Conservation (phyloP, 2,888 invertebrate genomes). For the Caenorhabditis wallacei region DNA sequence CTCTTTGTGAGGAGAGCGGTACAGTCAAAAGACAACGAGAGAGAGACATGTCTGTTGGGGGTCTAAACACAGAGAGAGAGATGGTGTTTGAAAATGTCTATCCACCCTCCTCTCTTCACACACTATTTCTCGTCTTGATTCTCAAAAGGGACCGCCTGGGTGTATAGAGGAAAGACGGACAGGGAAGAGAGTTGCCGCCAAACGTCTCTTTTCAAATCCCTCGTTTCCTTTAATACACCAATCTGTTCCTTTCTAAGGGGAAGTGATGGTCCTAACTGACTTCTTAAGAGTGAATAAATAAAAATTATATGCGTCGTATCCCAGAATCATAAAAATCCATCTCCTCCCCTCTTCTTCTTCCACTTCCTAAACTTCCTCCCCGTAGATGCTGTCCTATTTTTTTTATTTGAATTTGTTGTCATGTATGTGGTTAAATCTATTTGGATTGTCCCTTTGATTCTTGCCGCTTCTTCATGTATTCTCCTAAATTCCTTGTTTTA, state of each 20-base stretch:
- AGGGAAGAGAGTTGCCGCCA: conserved; percentile 35
- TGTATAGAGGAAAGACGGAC: conserved; percentile 10
- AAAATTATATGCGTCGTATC: conserved; percentile 39
- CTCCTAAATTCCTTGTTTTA: conserved; percentile 8
- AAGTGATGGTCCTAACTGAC: conserved; percentile 3
- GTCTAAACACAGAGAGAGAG: background rate
- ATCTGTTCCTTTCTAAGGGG: conserved; percentile 2
- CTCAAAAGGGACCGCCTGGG: conserved; percentile 58
- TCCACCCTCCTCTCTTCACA: background rate
- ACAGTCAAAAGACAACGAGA: conserved; percentile 30
- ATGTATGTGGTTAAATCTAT: conserved; percentile 24
- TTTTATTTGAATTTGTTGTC: conserved; percentile 16
- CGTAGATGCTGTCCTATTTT: conserved; percentile 23
- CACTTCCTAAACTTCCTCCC: background rate
- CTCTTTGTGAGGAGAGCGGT: conserved; percentile 8
- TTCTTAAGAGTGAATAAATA: conserved; percentile 23
- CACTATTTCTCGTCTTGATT: conserved; percentile 18
- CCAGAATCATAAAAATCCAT: conserved; percentile 40
- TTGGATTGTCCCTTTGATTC: conserved; percentile 22
- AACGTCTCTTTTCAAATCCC: conserved; percentile 64
- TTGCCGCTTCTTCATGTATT: conserved; percentile 11
- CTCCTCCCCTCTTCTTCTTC: background rate
- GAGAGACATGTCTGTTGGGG: conserved; percentile 24
- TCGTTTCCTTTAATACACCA: conserved; percentile 7
- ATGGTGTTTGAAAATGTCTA: conserved; percentile 25